These are phyloP conservation scores for Artibeus lituratus DNA, from an alignment of 2,797 vertebrate species.

Conservation along the genomic window DNA sequence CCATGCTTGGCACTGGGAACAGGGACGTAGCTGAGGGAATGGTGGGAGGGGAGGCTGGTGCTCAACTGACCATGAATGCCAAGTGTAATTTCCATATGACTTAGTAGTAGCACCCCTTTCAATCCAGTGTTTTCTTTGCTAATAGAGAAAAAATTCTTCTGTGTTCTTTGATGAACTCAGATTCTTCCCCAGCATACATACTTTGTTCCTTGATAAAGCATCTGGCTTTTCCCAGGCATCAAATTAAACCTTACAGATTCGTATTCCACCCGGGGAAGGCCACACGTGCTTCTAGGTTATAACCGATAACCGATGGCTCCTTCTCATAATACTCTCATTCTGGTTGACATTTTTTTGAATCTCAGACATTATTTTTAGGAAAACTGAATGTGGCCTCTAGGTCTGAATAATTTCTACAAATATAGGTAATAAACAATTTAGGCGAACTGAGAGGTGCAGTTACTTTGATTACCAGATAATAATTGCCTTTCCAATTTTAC, in stretches of 20 bases:
- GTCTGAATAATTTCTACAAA: background rate
- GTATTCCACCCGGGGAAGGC: background rate
- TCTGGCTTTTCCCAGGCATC: background rate
- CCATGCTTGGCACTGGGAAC: background rate
- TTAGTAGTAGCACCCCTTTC: background rate
- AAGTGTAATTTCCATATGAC: background rate
- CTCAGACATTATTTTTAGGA: conserved; percentile 1
- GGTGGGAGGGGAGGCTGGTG: background rate
- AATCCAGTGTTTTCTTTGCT: background rate
- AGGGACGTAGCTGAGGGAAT: background rate
- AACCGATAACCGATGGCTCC: background rate
- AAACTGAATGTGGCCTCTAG: background rate
- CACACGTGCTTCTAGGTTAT: background rate
- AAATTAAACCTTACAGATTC: background rate
- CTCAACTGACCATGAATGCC: background rate
- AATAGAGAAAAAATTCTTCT: background rate
- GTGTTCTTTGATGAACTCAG: background rate
- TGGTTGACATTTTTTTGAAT: background rate
- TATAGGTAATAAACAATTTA: background rate
- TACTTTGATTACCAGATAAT: background rate
- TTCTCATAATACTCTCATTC: background rate
- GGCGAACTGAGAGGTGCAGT: background rate
- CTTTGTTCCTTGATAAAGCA: background rate
- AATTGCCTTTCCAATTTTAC: background rate
- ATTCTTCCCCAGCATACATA: background rate